Conservation (phyloP, 30 jellyfish, hydroid and myxozoan genomes). For the Turritopsis rubra region DNA sequence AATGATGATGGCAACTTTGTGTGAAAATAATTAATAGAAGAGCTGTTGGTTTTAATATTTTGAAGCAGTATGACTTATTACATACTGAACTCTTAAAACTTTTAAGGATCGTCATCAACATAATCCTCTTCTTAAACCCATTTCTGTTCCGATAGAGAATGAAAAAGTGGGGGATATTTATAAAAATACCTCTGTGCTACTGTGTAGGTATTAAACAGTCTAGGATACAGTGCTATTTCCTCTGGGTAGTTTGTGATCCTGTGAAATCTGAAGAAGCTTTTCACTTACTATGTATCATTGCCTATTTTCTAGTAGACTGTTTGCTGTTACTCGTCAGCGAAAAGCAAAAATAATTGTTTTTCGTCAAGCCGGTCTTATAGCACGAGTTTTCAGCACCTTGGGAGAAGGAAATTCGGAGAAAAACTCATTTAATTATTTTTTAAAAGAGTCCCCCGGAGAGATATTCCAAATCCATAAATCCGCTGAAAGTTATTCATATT, state of each 20-base stretch:
- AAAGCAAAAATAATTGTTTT: no score
- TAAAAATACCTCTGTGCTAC: no score
- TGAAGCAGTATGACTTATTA: no score
- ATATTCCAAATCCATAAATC: no score
- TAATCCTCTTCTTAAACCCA: no score
- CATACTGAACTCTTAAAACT: no score
- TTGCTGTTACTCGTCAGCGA: neutral
- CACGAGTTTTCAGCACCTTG: neutral
- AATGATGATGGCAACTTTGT: no score
- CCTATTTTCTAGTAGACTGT: neutral
- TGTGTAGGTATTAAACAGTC: neutral
- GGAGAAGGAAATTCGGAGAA: neutral
- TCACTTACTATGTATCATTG: neutral
- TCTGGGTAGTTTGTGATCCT: neutral
- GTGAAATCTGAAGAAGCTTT: neutral
- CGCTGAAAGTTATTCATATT: neutral
- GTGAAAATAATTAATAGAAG: no score
- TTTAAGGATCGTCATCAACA: no score
- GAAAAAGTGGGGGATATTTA: no score
- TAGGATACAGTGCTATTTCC: neutral
- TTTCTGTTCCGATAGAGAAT: no score
- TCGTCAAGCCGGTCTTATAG: neutral
- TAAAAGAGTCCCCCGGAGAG: neutral
- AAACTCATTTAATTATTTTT: neutral
- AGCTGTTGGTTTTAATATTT: no score